A percentile compares a stretch with the other conserved stretches of the same genome.
phyloP scores from a whole-genome alignment of 2,888 invertebrate genomes.

The Enchytraeus crypticus region DNA sequence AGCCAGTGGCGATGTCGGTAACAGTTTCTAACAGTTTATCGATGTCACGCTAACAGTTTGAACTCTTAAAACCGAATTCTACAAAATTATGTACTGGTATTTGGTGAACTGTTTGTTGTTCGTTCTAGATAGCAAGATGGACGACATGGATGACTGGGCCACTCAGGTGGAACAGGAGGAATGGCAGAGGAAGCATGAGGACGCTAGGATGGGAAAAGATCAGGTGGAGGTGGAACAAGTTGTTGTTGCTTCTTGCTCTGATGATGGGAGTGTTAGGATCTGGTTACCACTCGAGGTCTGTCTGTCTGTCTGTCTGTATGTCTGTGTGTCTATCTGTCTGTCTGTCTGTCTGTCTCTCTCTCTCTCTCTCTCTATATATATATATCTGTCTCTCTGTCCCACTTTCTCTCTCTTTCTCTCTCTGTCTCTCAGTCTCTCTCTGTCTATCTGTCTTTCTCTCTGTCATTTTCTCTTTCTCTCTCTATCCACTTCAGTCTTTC shows the following conservation, averaged over 20 bases:
- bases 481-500: too few relatives aligned
- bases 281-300: conserved; percentile 26
- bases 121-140: background rate
- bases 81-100: too few relatives aligned
- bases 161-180: conserved; percentile 23
- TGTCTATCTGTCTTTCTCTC: too few relatives aligned
- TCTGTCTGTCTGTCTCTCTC: too few relatives aligned
- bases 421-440: background rate
- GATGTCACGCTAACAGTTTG: too few relatives aligned
- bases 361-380: too few relatives aligned
- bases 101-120: background rate
- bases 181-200: conserved; percentile 21
- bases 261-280: conserved; percentile 36
- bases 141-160: conserved; percentile 17
- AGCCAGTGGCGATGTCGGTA: too few relatives aligned
- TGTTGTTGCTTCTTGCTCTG: conserved; percentile 40
- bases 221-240: conserved; percentile 34
- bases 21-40: too few relatives aligned
- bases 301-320: background rate
- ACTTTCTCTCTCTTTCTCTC: too few relatives aligned
- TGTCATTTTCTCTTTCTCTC: background rate
- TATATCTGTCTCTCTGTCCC: too few relatives aligned
- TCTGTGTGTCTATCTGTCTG: too few relatives aligned
- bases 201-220: conserved; percentile 16
- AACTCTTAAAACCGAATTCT: too few relatives aligned